A percentile compares a stretch with the other conserved stretches of the same genome.
These are phyloP conservation scores for Polypedilum pembai DNA, from an alignment of 1,140 invertebrate genomes.

Conservation along the genomic window DNA sequence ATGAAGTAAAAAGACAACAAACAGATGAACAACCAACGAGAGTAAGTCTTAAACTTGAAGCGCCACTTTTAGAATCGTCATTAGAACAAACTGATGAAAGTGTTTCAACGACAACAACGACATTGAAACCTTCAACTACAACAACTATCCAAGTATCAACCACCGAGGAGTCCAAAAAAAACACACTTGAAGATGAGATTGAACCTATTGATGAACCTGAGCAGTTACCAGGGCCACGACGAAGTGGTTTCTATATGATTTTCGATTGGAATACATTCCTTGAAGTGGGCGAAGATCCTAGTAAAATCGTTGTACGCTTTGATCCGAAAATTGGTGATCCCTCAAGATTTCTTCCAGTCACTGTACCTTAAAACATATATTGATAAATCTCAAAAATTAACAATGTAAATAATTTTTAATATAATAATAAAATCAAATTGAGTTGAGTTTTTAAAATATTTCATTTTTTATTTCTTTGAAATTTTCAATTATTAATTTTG, in stretches of 20 bases:
- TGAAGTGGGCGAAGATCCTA: conserved; percentile 69
- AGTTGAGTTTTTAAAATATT: neutral
- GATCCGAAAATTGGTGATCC: conserved; percentile 71
- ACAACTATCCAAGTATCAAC: conserved; percentile 38
- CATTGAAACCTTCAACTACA: conserved; percentile 28
- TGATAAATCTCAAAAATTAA: neutral
- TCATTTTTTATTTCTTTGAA: neutral
- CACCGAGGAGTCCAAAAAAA: conserved; percentile 44
- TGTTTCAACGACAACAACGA: conserved; percentile 33
- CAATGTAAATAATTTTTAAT: neutral
- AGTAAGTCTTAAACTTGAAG: conserved; percentile 29
- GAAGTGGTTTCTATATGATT: conserved; percentile 72
- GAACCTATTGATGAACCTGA: conserved; percentile 48
- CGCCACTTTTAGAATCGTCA: conserved; percentile 30
- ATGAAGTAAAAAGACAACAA: conserved; percentile 39
- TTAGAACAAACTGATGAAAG: conserved; percentile 35
- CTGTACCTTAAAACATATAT: conserved; percentile 48
- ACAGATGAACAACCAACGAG: conserved; percentile 29
- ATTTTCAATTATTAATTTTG: neutral
- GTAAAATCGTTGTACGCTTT: conserved; percentile 67
- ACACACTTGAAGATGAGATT: conserved; percentile 61
- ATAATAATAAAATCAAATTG: neutral
- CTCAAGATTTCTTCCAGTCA: conserved; percentile 62
- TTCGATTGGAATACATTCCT: conserved; percentile 78
- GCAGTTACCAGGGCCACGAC: conserved; percentile 53